Percentiles rank a stretch among this genome's conserved stretches.
phyloP scores from a whole-genome alignment of 2,113 vertebrate genomes.

The Brachypodius melanocephalos region DNA sequence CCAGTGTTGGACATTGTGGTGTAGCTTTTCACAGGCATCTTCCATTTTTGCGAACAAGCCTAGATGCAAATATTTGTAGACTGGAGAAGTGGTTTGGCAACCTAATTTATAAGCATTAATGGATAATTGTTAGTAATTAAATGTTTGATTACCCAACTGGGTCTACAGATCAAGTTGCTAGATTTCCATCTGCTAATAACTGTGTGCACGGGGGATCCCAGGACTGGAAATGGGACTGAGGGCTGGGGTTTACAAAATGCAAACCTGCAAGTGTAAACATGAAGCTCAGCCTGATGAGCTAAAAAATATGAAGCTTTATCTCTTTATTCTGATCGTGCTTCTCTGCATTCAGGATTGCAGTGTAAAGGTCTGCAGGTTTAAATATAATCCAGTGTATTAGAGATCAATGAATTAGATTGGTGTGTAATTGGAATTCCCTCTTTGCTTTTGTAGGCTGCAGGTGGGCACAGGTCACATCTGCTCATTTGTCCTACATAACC shows the following conservation, averaged over 20 bases:
- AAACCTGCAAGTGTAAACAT: neutral
- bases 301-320: neutral
- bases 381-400: neutral
- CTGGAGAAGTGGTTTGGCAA: conserved; percentile 30
- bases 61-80: conserved; percentile 51
- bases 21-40: neutral
- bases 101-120: conserved; percentile 62
- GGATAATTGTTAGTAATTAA: conserved; percentile 63
- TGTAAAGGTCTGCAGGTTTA: neutral
- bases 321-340: neutral
- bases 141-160: conserved; percentile 61
- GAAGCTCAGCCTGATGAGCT: neutral
- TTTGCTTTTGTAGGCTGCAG: neutral
- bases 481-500: neutral
- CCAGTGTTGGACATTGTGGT: neutral
- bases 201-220: neutral
- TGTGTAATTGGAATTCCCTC: neutral
- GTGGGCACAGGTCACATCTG: neutral
- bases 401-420: neutral
- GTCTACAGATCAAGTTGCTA: conserved; percentile 39
- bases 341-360: neutral
- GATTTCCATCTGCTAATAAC: conserved; percentile 45
- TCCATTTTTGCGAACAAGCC: neutral
- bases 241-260: neutral
- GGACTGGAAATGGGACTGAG: neutral